Base-by-base conservation (phyloP, 2,113 vertebrate species). In the Chamaea fasciata region DNA sequence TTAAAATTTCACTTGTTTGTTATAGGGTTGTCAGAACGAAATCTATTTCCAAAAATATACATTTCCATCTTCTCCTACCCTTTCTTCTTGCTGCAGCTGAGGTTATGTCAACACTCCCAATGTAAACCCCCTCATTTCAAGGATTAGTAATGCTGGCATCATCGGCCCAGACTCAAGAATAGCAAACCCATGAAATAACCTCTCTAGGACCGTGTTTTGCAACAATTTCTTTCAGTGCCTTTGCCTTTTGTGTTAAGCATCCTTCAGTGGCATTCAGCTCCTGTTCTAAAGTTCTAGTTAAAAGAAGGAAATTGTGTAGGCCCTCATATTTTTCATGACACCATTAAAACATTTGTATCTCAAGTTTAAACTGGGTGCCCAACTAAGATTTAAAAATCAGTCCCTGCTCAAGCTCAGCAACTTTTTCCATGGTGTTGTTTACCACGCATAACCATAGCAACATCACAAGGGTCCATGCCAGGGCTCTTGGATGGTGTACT, bases 31-130 rank as follows among this genome's bases (percentile, higher is more conserved):
- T 95, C 93, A 97, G 87, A 95, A 84, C n/a, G 67, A 96, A 96
- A 85, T 83, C 87, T 65, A 39, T 94, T 95, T 95, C 89, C 80
- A 97, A 93, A 96, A 96, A 96, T 96, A 92, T 56, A 95, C 84
- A 92, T 86, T 96, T 96, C 94, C 93, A 89, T 89, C 68, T 96
- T 77, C 83, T 92, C 0, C 4, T 92, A 82, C 17, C 13, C 46
- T 78, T 92, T 87, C 75, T 75, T 65, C 62, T 44, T 35, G 39
- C 53, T 94, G 73, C 83, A 94, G 90, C 85, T 95, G 74, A 91
- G 79, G 95, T 93, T 94, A 85, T 77, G 71, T 95, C 87, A 95
- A 86, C 89, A 95, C 65, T 95, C 68, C 37, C 50, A 89, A 47
- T 76, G 65, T 84, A 95, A 92, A 90, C 91, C 37, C 59, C 31